Evolutionary conservation across 1,140 invertebrate species (phyloP).

Genomic region (Brachionus paranguensis): DNA sequence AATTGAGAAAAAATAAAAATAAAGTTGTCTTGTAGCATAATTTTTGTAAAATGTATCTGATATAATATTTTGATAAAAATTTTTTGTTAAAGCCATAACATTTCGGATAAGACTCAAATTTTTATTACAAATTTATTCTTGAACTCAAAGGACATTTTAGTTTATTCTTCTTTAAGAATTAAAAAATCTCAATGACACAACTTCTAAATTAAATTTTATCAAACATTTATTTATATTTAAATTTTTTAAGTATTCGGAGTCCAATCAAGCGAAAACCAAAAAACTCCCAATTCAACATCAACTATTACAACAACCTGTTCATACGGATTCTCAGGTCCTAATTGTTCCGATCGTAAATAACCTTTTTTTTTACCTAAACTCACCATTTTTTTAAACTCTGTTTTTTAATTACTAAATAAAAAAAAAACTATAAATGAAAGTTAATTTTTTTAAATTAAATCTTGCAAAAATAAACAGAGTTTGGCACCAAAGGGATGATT

Average conservation of each 20-base stretch:
- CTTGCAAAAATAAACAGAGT: neutral
- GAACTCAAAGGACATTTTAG: too few species aligned
- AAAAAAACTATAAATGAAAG: neutral
- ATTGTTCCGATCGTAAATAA: constrained; percentile 19
- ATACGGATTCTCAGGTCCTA: neutral
- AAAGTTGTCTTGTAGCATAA: too few species aligned
- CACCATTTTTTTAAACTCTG: neutral
- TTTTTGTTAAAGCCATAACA: too few species aligned
- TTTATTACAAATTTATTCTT: too few species aligned
- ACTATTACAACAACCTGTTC: neutral
- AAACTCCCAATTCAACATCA: neutral
- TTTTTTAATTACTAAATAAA: neutral
- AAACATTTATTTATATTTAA: neutral
- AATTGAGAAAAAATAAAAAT: too few species aligned
- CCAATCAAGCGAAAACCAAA: neutral
- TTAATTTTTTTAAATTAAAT: neutral
- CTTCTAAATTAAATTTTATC: too few species aligned
- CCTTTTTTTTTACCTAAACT: neutral
- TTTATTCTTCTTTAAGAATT: too few species aligned
- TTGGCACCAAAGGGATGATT: too few species aligned
- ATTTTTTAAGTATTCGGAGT: neutral
- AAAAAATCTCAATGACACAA: too few species aligned
- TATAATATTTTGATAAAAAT: too few species aligned
- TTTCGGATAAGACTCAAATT: too few species aligned
- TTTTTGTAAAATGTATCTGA: too few species aligned